Conservation (phyloP, 2,113 vertebrate genomes). For the Thamnophis sirtalis region DNA sequence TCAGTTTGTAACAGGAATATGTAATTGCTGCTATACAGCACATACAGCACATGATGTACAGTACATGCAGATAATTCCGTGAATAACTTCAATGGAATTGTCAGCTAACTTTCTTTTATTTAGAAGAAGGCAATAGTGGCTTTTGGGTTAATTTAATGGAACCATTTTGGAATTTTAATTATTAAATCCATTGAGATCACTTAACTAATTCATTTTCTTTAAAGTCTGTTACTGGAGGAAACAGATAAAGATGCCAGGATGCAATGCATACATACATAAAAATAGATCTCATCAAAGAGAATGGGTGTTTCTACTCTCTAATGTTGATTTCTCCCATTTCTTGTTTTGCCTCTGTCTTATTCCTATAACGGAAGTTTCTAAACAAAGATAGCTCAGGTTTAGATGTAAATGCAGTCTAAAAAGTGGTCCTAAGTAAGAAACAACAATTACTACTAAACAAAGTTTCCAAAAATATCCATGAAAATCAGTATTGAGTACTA, state of each 20-base stretch:
- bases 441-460: neutral
- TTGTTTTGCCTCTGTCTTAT: neutral
- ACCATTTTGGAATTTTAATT: neutral
- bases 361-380: neutral
- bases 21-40: neutral
- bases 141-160: neutral
- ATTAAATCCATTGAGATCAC: neutral
- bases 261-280: neutral
- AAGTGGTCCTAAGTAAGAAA: neutral
- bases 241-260: neutral
- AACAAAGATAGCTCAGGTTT: neutral
- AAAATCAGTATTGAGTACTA: neutral
- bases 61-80: neutral
- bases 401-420: neutral
- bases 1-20: neutral
- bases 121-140: neutral
- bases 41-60: too few species aligned
- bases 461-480: neutral
- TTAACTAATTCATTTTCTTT: neutral
- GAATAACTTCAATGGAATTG: neutral
- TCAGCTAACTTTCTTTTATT: neutral
- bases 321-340: neutral
- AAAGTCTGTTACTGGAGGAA: neutral
- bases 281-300: neutral
- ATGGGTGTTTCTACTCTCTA: neutral